Conservation (phyloP, 1,140 invertebrate genomes). For the Stegodyphus dumicola region DNA sequence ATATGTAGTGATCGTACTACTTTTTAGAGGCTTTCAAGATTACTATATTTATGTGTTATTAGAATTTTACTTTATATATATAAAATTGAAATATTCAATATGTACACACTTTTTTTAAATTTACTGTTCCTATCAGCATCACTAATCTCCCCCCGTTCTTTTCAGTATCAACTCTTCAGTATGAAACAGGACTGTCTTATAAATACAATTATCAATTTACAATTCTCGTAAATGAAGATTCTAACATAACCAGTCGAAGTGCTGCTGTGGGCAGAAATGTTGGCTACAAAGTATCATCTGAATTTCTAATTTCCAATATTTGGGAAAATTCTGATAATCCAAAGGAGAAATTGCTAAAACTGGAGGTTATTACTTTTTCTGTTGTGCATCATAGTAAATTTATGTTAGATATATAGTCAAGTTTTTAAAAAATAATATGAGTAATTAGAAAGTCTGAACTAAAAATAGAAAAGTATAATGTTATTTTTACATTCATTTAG, state of each 20-base stretch:
- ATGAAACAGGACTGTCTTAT: slow-evolving; percentile 44
- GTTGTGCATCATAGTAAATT: neutral
- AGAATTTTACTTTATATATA: no score
- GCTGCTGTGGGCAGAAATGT: slow-evolving; percentile 46
- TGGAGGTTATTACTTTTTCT: slow-evolving; percentile 24
- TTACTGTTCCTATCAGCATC: neutral
- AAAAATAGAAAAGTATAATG: neutral
- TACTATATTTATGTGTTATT: no score
- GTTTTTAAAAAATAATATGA: neutral
- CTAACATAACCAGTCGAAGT: slow-evolving; percentile 49
- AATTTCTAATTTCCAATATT: slow-evolving; percentile 31
- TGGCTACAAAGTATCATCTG: slow-evolving; percentile 47
- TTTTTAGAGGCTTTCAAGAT: no score
- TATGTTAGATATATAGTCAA: neutral
- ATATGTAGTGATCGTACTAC: no score
- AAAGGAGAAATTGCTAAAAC: slow-evolving; percentile 46
- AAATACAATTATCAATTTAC: slow-evolving; percentile 56
- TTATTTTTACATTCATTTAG: neutral
- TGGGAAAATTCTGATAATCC: slow-evolving; percentile 37
- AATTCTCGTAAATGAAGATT: slow-evolving; percentile 48
- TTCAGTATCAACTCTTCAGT: slow-evolving; percentile 45
- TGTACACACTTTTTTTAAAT: neutral
- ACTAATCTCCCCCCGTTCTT: neutral
- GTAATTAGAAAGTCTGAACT: neutral
- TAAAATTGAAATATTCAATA: no score